Base-by-base conservation (phyloP, 2,113 vertebrate species). In the Ranitomeya variabilis region DNA sequence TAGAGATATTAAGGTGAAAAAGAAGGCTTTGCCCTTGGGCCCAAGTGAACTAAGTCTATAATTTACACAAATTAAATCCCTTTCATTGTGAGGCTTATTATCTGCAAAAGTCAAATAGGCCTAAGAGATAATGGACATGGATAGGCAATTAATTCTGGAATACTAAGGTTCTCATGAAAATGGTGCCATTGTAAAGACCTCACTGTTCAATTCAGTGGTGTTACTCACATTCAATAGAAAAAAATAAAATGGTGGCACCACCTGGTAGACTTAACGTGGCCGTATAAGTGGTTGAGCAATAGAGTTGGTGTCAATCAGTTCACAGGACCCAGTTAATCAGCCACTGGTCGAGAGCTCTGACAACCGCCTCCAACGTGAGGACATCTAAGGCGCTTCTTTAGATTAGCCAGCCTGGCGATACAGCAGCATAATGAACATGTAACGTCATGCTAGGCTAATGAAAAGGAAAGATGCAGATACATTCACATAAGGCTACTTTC, bases 21-120 rank as follows among this genome's bases (percentile, higher is more conserved):
- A 74, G 7, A 79, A 51, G 12, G 3, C 21, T 55, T 23, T 79
- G 77, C 6, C 19, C 45, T n/a, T 77, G 37, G 52, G 37, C 74
- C 11, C 74, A 77, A 52, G 23, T 11, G 4, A 52, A 77, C 52
- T 6, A 21, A 21, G 45, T 52, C 10, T 77, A 52, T 77, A 52
- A 77, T 77, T 77, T 77, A 77, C 74, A 14, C 74, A 77, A 77
- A 52, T 77, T 51, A 77, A 77, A 52, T 77, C 45, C 19, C 31
- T 74, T 45, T 6, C 6, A 18, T 74, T 74, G 31, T 51, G 10
- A 3, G 12, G 10, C 74, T 77, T 18, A 31, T 76, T 77, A 19
- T 52, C 71, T 1, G 51, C 74, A 77, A 52, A 21, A 31, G 14
- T 37, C 69, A 37, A 69, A 73, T 31, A 37, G 14, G 23, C 6